Conservation (phyloP, 2,888 invertebrate species). For the Criorhina ranunculi region DNA sequence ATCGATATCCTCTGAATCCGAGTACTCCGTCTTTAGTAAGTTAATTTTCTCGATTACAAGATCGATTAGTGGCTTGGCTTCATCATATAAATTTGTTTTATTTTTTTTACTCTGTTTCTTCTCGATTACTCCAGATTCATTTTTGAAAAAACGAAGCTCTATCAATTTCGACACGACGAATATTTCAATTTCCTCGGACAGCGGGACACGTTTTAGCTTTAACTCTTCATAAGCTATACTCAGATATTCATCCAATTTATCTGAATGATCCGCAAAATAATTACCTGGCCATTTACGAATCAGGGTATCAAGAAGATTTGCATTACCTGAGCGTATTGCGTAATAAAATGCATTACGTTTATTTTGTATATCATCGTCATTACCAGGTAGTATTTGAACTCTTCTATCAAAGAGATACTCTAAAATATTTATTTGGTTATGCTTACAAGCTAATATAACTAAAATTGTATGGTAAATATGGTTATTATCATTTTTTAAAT, state of each 20-base stretch:
- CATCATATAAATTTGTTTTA: too few species aligned
- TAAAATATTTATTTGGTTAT: slow-evolving; percentile 26
- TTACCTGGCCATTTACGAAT: slow-evolving; percentile 69
- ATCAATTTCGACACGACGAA: slow-evolving; percentile 50
- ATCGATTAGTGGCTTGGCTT: slow-evolving; percentile 5
- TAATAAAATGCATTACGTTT: slow-evolving; percentile 78
- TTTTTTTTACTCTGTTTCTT: too few species aligned
- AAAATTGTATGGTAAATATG: slow-evolving; percentile 19
- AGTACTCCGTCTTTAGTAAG: background rate
- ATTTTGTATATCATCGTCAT: slow-evolving; percentile 58
- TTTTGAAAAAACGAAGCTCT: slow-evolving; percentile 9
- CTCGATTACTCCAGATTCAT: background rate
- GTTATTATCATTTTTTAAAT: slow-evolving; percentile 35
- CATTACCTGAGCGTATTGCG: slow-evolving; percentile 76
- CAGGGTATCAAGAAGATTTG: slow-evolving; percentile 70
- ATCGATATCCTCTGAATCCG: slow-evolving; percentile 24
- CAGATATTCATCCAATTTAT: slow-evolving; percentile 74
- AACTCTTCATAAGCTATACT: slow-evolving; percentile 77
- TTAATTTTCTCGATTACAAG: slow-evolving; percentile 21
- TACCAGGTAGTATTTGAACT: background rate
- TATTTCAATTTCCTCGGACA: slow-evolving; percentile 71
- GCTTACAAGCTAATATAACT: slow-evolving; percentile 27
- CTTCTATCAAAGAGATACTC: slow-evolving; percentile 14
- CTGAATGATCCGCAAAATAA: slow-evolving; percentile 22
- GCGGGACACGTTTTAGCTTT: slow-evolving; percentile 70